These are phyloP conservation scores for Leptodactylus fallax DNA, from an alignment of 2,797 vertebrate genomes.

Conservation along the genomic window DNA sequence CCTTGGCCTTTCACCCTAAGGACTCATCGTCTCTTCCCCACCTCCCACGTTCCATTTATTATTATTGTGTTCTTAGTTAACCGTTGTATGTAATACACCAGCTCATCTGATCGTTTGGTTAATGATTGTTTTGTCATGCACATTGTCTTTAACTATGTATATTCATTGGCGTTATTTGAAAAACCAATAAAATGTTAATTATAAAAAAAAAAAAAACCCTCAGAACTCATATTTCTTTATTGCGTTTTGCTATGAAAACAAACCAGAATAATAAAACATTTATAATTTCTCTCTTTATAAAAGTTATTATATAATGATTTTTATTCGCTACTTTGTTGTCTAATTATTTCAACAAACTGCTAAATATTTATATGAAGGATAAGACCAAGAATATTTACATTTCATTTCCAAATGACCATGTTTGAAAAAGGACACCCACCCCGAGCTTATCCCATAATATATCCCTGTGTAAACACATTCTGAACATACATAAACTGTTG, in stretches of 20 bases:
- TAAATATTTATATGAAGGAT: slow-evolving; percentile 57
- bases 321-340: slow-evolving; percentile 31
- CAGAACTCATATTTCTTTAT: no score
- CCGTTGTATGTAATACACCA: no score
- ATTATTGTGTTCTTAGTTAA: no score
- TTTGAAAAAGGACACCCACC: slow-evolving; percentile 27
- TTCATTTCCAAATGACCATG: slow-evolving; percentile 43
- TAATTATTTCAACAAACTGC: slow-evolving; percentile 40
- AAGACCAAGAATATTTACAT: slow-evolving; percentile 43
- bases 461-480: slow-evolving; percentile 59
- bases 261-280: slow-evolving; percentile 3
- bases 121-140: no score
- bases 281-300: not conserved
- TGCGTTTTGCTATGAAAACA: not conserved
- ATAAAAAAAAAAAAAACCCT: no score
- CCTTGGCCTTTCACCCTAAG: no score
- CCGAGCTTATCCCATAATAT: slow-evolving; percentile 58
- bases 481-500: slow-evolving; percentile 61
- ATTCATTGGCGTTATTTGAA: no score
- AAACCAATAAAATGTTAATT: no score
- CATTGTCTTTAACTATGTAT: no score
- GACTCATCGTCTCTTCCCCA: no score
- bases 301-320: slow-evolving; percentile 48
- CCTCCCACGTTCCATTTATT: no score
- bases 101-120: no score